Percentiles rank a stretch among this genome's conserved stretches.
Conservation (phyloP, 2,797 vertebrate species). For the Eulemur coronatus region DNA sequence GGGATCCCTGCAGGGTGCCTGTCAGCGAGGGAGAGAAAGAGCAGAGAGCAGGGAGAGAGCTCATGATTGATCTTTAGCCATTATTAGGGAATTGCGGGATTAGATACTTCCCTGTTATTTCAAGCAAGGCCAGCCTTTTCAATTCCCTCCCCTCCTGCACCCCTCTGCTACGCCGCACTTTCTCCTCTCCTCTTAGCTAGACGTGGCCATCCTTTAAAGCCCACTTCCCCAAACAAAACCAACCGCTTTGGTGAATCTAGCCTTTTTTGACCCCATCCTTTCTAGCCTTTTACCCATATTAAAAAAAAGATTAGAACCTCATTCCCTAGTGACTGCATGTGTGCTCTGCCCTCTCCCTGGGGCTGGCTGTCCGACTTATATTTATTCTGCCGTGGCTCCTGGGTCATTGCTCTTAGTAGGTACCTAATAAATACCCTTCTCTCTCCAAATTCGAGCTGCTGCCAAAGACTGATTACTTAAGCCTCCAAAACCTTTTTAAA, state of each 20-base stretch:
- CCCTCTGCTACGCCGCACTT: no score
- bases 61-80: no score
- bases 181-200: background rate
- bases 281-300: background rate
- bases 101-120: no score
- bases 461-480: conserved; percentile 56
- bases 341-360: background rate
- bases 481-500: conserved; percentile 65
- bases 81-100: no score
- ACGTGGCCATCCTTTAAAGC: background rate
- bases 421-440: conserved; percentile 25
- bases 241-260: background rate
- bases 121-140: no score
- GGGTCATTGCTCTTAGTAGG: background rate
- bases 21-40: no score
- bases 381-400: background rate
- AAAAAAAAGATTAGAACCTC: background rate
- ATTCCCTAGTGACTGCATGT: no score
- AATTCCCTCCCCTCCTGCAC: no score
- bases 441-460: conserved; percentile 47
- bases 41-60: no score
- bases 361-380: background rate
- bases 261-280: background rate
- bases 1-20: no score
- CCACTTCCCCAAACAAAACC: background rate